Conservation (phyloP, 2,797 vertebrate genomes). For the Champsocephalus esox region DNA sequence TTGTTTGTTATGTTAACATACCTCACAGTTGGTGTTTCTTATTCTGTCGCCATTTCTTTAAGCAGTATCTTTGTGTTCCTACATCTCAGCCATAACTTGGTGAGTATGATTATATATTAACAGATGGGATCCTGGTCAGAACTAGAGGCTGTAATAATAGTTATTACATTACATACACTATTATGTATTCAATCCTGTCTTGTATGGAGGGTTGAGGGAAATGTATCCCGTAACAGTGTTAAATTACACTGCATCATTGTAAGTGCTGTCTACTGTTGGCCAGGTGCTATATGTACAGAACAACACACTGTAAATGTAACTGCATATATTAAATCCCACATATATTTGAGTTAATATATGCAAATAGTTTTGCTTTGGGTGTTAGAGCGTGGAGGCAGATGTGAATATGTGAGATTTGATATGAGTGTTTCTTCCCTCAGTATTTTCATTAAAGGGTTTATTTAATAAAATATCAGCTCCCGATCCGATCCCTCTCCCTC, state of each 20-base stretch:
- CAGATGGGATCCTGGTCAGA: not conserved
- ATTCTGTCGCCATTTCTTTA: no score
- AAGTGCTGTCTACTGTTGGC: not conserved
- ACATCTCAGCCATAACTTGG: not conserved
- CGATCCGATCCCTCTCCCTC: constrained; percentile 1
- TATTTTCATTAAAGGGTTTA: not conserved
- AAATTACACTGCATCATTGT: not conserved
- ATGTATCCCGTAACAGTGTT: not conserved
- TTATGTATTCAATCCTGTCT: not conserved
- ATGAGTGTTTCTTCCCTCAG: not conserved
- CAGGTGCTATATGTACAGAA: not conserved
- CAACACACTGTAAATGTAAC: not conserved
- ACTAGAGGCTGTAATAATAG: not conserved
- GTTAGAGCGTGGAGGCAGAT: not conserved
- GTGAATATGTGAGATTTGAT: not conserved
- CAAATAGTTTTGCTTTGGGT: constrained; percentile 8
- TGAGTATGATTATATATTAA: not conserved
- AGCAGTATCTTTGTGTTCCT: no score
- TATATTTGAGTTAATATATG: not conserved
- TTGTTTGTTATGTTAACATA: not conserved
- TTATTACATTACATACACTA: not conserved
- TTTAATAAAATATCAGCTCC: constrained; percentile 5
- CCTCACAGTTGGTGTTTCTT: no score
- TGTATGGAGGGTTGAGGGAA: not conserved
- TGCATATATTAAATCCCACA: not conserved